These are phyloP conservation scores for Panthera uncia DNA, from an alignment of 2,113 vertebrate species.

Conservation along the genomic window DNA sequence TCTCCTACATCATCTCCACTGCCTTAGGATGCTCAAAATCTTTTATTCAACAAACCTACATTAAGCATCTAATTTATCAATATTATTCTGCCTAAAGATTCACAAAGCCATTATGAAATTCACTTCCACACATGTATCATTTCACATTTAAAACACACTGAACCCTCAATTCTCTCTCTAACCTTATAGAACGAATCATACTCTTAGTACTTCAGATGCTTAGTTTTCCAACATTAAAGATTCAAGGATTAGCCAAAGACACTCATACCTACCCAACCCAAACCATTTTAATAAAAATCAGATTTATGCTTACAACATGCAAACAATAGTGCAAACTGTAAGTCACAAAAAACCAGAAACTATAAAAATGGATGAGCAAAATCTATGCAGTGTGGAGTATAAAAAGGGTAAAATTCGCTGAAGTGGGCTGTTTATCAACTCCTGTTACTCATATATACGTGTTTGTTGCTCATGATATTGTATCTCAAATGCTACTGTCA, in stretches of 20 bases:
- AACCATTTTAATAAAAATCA: constrained; percentile 13
- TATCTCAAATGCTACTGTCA: neutral
- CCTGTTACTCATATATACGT: neutral
- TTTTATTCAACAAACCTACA: neutral
- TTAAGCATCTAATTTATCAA: neutral
- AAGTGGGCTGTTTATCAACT: neutral
- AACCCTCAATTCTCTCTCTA: neutral
- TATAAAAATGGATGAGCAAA: neutral
- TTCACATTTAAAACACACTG: neutral
- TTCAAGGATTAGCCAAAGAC: neutral
- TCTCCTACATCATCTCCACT: neutral
- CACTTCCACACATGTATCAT: neutral
- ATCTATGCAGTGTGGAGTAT: no score
- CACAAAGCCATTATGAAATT: neutral
- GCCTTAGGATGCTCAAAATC: neutral
- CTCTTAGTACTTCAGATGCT: neutral
- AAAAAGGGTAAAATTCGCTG: neutral
- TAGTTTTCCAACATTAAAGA: neutral
- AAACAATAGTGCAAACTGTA: neutral
- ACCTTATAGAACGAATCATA: neutral
- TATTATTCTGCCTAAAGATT: neutral
- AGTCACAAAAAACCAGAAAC: neutral
- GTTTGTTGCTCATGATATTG: neutral
- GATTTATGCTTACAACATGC: neutral
- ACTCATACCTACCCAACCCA: neutral